Evolutionary conservation across 2,113 vertebrate species (phyloP), one percentile per base, ranked within the genome.

Genomic region (Oxyura jamaicensis): DNA sequence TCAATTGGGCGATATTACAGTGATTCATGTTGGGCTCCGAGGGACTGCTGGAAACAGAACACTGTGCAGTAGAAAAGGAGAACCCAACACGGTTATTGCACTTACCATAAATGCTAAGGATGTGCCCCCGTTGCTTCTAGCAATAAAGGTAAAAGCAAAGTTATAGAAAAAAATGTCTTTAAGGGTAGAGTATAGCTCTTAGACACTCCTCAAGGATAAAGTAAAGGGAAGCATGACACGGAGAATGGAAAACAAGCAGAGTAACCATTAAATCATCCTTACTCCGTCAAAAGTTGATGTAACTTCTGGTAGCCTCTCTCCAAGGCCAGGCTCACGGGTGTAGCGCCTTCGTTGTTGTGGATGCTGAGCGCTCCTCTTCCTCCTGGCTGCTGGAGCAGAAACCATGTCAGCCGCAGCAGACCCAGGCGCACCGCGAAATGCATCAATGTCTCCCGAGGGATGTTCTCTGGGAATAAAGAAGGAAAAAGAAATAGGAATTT

Each of bases 381-480:
- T 25, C 99, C 99, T 0, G 99, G 97, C 96, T 99, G 99, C 96
- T 98, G 98, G 81, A 99, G 96, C 94, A 99, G 97, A 87, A 99
- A 99, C 95, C 97, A 97, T 0, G 99, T 97, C 35, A 99, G 96
- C 36, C 98, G 97, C 88, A 97, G 93, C 67, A 99, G 98, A 11
- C 99, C 99, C 39, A 99, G 98, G 18, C 99, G 97, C 50, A 98
- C 99, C 2, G 99, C 98, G 88, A 99, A 99, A 95, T 99, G 99
- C 97, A 99, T 97, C 93, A 99, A 91, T 0, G 99, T 99, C 89
- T 99, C 99, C 89, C 98, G 99, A 53, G 99, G 99, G 72, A 97
- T 95, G 59, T 96, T 96, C 84, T 98, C 99, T 99, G 97, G 39
- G 46, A 84, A 65, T 35, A 28, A 67, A 67, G 41, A 31, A 75